Percentiles rank a stretch among this genome's conserved stretches.
These are phyloP conservation scores for Pristionchus japonicus DNA, from an alignment of 2,888 invertebrate species.

Conservation along the genomic window DNA sequence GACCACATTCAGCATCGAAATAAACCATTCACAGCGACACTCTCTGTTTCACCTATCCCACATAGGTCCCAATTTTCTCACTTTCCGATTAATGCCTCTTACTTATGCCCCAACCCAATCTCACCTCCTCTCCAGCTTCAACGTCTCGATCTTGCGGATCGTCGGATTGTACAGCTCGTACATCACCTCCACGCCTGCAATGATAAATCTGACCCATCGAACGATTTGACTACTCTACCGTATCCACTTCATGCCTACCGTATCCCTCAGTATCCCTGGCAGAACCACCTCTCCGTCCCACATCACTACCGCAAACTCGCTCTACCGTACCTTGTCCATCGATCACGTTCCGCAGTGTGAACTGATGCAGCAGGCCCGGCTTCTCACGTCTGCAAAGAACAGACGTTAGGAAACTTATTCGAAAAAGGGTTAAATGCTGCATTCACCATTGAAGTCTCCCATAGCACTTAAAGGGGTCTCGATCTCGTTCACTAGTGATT, in stretches of 20 bases:
- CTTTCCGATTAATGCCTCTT: neutral
- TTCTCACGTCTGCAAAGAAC: constrained; percentile 81
- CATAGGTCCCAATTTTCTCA: neutral
- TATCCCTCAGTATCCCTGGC: no score
- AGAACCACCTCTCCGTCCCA: no score
- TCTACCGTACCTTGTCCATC: constrained; percentile 84
- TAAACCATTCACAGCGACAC: no score
- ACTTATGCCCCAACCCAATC: neutral
- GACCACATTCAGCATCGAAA: no score
- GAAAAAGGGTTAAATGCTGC: no score
- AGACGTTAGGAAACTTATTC: no score
- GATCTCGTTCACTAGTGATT: no score
- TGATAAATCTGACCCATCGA: neutral
- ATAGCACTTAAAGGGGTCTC: no score
- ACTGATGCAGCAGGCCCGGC: constrained; percentile 87
- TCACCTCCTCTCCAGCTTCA: constrained; percentile 88
- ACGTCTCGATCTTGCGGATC: constrained; percentile 89
- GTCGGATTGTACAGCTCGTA: constrained; percentile 95
- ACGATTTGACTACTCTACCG: no score
- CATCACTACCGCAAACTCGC: no score
- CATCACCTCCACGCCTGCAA: constrained; percentile 81
- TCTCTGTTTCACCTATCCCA: neutral
- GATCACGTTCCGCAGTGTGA: constrained; percentile 91
- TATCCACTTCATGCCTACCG: no score
- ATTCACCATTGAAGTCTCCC: no score